A percentile compares a stretch with the other conserved stretches of the same genome.
phyloP scores from a whole-genome alignment of 2,888 invertebrate genomes.

The Tetropium fuscum region DNA sequence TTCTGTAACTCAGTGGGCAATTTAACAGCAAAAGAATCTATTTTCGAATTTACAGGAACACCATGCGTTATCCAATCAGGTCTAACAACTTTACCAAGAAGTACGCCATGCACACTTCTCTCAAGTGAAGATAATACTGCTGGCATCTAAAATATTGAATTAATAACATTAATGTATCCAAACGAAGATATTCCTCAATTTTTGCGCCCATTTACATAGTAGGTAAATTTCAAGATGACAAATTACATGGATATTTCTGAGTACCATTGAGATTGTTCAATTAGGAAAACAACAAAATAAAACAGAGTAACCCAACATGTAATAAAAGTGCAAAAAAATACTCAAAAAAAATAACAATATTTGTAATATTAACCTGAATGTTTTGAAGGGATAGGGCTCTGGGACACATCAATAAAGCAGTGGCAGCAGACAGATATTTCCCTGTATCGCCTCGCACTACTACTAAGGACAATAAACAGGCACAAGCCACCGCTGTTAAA shows the following conservation, averaged over 20 bases:
- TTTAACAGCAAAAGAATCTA: constrained; percentile 75
- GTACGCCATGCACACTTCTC: constrained; percentile 88
- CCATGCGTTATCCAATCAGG: constrained; percentile 93
- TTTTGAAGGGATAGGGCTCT: constrained; percentile 81
- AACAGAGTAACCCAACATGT: too few species aligned
- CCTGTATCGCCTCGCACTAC: constrained; percentile 95
- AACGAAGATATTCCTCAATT: neutral
- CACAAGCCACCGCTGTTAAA: constrained; percentile 89
- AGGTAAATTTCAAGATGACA: too few species aligned
- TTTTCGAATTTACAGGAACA: constrained; percentile 81
- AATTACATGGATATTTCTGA: too few species aligned
- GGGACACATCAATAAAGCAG: constrained; percentile 89
- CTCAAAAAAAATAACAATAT: constrained; percentile 12
- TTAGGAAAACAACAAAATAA: too few species aligned
- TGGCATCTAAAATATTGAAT: constrained; percentile 75
- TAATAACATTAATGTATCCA: too few species aligned
- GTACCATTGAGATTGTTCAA: too few species aligned
- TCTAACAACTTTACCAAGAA: constrained; percentile 84
- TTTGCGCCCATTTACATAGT: neutral
- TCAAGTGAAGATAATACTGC: constrained; percentile 87
- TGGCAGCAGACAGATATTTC: constrained; percentile 86
- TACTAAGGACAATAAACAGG: constrained; percentile 91
- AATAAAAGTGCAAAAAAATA: too few species aligned
- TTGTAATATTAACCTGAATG: constrained; percentile 75
- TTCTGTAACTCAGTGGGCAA: constrained; percentile 68